A percentile compares a stretch with the other conserved stretches of the same genome.
Evolutionary conservation across 2,113 vertebrate species (phyloP).

Genomic region (Pimephales promelas): DNA sequence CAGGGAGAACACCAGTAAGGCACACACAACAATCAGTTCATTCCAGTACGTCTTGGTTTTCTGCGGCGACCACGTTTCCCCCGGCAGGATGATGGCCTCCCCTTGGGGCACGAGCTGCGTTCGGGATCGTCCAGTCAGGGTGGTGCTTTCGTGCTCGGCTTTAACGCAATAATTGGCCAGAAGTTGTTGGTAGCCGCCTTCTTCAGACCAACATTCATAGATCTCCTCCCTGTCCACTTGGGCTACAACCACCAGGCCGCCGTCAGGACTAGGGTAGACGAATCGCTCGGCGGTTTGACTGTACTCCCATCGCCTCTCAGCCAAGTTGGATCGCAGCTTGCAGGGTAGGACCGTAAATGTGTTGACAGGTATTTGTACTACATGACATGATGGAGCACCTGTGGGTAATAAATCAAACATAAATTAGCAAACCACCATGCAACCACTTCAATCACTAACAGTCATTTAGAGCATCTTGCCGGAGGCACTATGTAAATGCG

Average conservation of each 20-base stretch:
- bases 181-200: slow-evolving; percentile 87
- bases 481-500: neutral
- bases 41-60: slow-evolving; percentile 90
- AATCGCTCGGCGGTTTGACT: slow-evolving; percentile 73
- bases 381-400: slow-evolving; percentile 75
- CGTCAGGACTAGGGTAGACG: slow-evolving; percentile 81
- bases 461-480: neutral
- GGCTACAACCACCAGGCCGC: slow-evolving; percentile 88
- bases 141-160: slow-evolving; percentile 71
- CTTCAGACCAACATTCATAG: slow-evolving; percentile 93
- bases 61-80: slow-evolving; percentile 67
- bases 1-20: slow-evolving; percentile 78
- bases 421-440: neutral
- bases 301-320: slow-evolving; percentile 83
- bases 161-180: slow-evolving; percentile 88
- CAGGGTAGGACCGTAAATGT: slow-evolving; percentile 84
- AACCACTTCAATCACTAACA: slow-evolving; percentile 8
- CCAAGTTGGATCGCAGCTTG: slow-evolving; percentile 88
- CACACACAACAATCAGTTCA: slow-evolving; percentile 88
- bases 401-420: slow-evolving; percentile 38
- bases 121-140: slow-evolving; percentile 72
- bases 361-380: slow-evolving; percentile 80
- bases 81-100: slow-evolving; percentile 71
- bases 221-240: slow-evolving; percentile 76
- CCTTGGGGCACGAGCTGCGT: slow-evolving; percentile 62